These are phyloP conservation scores for Turnix velox DNA, from an alignment of 2,113 vertebrate genomes.

Conservation along the genomic window DNA sequence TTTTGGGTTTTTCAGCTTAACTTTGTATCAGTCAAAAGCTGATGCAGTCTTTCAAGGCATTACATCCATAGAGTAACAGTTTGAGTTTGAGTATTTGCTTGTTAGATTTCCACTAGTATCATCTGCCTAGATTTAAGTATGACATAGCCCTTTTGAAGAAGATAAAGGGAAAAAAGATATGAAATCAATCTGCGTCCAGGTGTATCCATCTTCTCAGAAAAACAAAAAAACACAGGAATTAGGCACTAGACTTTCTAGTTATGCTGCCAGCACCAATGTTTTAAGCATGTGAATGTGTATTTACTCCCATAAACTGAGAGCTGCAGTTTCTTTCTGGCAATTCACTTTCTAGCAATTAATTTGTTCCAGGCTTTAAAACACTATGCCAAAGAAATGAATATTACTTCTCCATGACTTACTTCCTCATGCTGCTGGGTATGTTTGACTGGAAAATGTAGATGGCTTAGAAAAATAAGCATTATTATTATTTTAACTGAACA, in stretches of 20 bases:
- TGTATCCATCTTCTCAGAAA: neutral
- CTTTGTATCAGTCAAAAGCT: neutral
- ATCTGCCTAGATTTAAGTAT: neutral
- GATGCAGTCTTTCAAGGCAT: neutral
- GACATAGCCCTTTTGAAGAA: neutral
- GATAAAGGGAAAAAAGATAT: no score
- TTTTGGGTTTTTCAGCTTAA: fast-evolving
- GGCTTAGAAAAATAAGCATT: no score
- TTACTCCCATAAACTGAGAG: neutral
- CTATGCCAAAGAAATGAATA: neutral
- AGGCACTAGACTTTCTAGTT: neutral
- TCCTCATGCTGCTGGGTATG: neutral
- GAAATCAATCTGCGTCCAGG: neutral
- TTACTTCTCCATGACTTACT: neutral
- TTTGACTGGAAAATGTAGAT: neutral
- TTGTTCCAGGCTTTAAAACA: neutral
- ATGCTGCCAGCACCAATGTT: neutral
- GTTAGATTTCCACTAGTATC: neutral
- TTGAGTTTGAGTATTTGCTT: neutral
- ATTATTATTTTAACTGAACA: neutral
- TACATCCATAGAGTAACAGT: neutral
- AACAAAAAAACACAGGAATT: neutral
- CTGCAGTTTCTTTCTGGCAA: neutral
- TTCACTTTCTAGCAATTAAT: neutral
- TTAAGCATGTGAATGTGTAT: neutral